These are phyloP conservation scores for Sprattus sprattus DNA, from an alignment of 2,113 vertebrate species.

Conservation along the genomic window DNA sequence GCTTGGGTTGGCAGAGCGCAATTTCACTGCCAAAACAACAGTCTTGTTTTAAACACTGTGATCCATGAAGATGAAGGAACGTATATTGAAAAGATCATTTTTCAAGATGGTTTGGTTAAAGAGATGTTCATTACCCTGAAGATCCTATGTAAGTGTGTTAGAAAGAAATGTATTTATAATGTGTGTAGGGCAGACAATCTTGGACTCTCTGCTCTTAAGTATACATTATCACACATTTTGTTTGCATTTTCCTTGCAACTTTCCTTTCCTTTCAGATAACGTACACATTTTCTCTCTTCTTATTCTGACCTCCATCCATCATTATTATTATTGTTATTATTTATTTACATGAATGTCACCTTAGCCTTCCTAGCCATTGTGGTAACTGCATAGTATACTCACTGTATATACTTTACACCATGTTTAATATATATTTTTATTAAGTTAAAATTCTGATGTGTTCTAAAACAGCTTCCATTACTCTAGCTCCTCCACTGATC, in stretches of 20 bases:
- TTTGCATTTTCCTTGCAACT: background rate
- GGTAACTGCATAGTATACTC: background rate
- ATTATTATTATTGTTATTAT: too few relatives aligned
- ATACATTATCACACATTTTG: background rate
- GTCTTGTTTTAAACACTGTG: constrained; percentile 41
- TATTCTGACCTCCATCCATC: background rate
- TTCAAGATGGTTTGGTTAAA: background rate
- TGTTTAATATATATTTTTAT: background rate
- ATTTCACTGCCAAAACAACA: constrained; percentile 41
- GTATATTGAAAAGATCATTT: constrained; percentile 19
- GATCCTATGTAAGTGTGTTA: constrained; percentile 46
- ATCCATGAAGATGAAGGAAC: constrained; percentile 42
- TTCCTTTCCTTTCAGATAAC: background rate
- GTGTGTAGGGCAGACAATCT: too few relatives aligned
- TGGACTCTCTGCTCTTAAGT: background rate
- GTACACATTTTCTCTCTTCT: background rate
- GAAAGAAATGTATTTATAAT: background rate
- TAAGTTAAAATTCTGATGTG: background rate
- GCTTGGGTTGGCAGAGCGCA: background rate
- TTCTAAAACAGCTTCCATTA: background rate
- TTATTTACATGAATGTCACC: too few relatives aligned
- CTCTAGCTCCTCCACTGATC: constrained; percentile 25
- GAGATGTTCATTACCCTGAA: constrained; percentile 12
- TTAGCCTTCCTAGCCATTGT: background rate
- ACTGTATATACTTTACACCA: background rate